Conservation (phyloP, 2,797 vertebrate genomes). For the Pipistrellus pygmaeus region DNA sequence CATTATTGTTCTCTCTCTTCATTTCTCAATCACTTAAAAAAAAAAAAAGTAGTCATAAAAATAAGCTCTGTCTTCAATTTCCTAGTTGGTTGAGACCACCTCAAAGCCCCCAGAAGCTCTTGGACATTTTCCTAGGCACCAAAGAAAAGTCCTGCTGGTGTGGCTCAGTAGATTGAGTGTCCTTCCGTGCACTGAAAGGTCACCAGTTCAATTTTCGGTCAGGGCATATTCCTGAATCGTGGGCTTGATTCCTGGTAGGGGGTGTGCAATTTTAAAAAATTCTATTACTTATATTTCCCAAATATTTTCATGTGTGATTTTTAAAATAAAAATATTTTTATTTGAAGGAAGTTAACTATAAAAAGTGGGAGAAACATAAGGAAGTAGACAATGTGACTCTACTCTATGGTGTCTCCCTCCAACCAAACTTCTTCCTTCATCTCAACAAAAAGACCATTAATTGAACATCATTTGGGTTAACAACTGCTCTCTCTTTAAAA, state of each 20-base stretch:
- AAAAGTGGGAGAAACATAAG: constrained; percentile 3
- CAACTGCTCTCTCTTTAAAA: constrained; percentile 4
- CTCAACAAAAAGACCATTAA: background rate
- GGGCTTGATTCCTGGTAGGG: no score
- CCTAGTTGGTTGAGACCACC: background rate
- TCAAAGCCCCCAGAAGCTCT: background rate
- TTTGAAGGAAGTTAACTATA: constrained; percentile 12
- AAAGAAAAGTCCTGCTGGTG: background rate
- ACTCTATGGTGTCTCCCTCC: background rate
- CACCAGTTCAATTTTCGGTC: background rate
- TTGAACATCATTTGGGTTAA: background rate
- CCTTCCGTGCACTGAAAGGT: background rate
- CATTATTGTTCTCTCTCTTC: constrained; percentile 5
- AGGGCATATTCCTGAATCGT: background rate
- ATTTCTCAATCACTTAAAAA: background rate
- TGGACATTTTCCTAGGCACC: background rate
- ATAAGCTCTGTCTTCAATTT: background rate
- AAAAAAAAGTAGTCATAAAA: background rate
- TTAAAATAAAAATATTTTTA: constrained; percentile 16
- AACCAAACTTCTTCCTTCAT: background rate
- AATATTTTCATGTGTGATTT: constrained; percentile 38
- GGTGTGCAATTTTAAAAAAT: background rate
- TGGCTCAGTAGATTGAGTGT: background rate
- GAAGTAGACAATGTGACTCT: background rate
- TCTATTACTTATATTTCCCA: constrained; percentile 21